These are phyloP conservation scores for Brienomyrus longianalis DNA, from an alignment of 2,113 vertebrate genomes.

Conservation along the genomic window DNA sequence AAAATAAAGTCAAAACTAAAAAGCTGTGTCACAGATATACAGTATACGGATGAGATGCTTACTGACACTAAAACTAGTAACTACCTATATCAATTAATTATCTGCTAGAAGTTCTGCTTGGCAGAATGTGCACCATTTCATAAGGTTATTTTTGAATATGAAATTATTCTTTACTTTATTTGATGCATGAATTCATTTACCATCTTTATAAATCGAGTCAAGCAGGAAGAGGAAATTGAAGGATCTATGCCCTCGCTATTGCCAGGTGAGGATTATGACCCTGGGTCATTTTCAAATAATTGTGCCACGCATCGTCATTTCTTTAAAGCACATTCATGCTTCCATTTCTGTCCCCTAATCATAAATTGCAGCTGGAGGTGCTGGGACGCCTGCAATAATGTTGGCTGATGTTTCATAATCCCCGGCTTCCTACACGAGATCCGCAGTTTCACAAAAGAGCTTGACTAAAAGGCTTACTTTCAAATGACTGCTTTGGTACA, in stretches of 20 bases:
- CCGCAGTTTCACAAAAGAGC: slow-evolving; percentile 56
- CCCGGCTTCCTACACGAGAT: slow-evolving; percentile 56
- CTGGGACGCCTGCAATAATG: slow-evolving; percentile 44
- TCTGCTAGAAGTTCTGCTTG: not conserved
- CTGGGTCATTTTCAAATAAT: not conserved
- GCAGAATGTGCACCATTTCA: not conserved
- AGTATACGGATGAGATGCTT: not conserved
- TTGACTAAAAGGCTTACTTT: slow-evolving; percentile 70
- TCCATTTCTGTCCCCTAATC: slow-evolving; percentile 23
- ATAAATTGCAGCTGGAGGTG: slow-evolving; percentile 38
- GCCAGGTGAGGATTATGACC: not conserved
- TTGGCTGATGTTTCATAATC: slow-evolving; percentile 51
- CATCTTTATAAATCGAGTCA: not conserved
- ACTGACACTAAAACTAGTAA: not conserved
- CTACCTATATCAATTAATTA: not conserved
- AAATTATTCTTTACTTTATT: not conserved
- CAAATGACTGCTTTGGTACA: slow-evolving; percentile 85
- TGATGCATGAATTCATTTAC: not conserved
- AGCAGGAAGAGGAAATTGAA: not conserved
- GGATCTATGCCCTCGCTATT: no score
- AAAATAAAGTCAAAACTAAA: not conserved
- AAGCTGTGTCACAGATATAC: not conserved
- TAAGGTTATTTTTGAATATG: not conserved
- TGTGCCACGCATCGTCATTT: not conserved
- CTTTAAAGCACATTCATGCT: slow-evolving; percentile 20